Evolutionary conservation across 2,797 vertebrate species (phyloP).

Genomic region (Melanitta fusca): DNA sequence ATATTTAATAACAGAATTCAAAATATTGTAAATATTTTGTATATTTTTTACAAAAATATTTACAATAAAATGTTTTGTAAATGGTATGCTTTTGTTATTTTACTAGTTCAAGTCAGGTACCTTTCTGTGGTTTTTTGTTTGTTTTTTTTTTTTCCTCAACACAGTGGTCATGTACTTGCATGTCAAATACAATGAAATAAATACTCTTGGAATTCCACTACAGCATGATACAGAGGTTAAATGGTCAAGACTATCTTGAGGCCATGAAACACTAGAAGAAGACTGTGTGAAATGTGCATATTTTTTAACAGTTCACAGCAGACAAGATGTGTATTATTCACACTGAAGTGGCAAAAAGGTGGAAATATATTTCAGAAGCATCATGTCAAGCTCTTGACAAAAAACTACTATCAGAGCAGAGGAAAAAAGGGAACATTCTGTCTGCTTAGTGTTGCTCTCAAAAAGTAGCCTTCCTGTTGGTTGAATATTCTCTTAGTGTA

Average conservation of each 20-base stretch:
- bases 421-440: neutral
- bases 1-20: neutral
- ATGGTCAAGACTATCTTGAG: constrained; percentile 39
- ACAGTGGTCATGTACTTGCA: neutral
- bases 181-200: neutral
- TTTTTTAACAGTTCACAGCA: constrained; percentile 52
- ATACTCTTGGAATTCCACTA: constrained; percentile 2
- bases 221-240: constrained; percentile 15
- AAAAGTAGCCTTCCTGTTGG: neutral
- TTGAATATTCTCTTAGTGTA: neutral
- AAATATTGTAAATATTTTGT: neutral
- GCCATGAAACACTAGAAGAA: constrained; percentile 27
- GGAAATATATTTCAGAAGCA: neutral
- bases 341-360: neutral
- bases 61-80: neutral
- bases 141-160: neutral
- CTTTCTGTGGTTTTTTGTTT: neutral
- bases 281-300: neutral
- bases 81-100: neutral
- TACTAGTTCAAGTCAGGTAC: neutral
- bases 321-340: neutral
- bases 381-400: neutral
- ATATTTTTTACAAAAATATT: no score
- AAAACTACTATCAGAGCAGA: neutral
- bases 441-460: neutral